A percentile compares a stretch with the other conserved stretches of the same genome.
phyloP scores from a whole-genome alignment of 2,797 vertebrate species.

The Pogoniulus pusillus region DNA sequence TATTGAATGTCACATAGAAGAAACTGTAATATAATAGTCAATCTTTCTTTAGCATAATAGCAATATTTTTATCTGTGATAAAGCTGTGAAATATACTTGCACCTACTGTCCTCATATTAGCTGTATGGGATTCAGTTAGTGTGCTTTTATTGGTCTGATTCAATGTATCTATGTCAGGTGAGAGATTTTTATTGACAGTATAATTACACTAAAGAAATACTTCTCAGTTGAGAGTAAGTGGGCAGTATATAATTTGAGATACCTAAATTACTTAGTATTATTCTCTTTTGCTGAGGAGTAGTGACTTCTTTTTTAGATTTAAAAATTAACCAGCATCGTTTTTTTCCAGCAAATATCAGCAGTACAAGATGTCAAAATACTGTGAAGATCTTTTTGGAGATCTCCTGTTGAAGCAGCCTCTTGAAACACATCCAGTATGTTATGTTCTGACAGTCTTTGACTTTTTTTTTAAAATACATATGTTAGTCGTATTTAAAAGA shows the following conservation, averaged over 20 bases:
- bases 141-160: background rate
- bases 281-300: constrained; percentile 21
- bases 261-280: background rate
- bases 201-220: constrained; percentile 2
- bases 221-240: background rate
- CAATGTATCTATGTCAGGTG: background rate
- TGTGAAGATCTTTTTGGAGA: constrained; percentile 98
- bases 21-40: background rate
- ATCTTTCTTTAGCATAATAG: no score
- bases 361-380: constrained; percentile 99
- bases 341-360: constrained; percentile 94
- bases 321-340: constrained; percentile 36
- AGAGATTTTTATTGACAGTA: background rate
- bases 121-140: background rate
- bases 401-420: constrained; percentile 89
- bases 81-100: constrained; percentile 1
- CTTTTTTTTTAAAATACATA: background rate
- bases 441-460: constrained; percentile 21
- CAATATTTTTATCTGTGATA: background rate
- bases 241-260: background rate
- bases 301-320: background rate
- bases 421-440: constrained; percentile 90
- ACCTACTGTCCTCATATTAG: background rate
- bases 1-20: background rate
- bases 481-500: constrained; percentile 51